phyloP scores from a whole-genome alignment of 2,113 vertebrate genomes.

The Chionomys nivalis region DNA sequence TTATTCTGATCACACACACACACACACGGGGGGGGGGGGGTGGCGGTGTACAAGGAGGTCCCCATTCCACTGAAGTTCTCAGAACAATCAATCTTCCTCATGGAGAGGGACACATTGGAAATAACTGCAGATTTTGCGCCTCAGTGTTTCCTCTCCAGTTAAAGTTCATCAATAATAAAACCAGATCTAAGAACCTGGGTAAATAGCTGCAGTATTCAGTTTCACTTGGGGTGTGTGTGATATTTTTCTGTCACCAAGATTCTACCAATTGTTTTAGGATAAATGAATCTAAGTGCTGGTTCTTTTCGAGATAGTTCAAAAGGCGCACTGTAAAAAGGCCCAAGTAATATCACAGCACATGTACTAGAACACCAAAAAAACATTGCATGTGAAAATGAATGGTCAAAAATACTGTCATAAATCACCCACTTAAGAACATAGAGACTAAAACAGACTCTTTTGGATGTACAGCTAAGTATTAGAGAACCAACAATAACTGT shows the following conservation, averaged over 20 bases:
- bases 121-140: neutral
- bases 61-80: neutral
- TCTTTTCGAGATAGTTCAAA: neutral
- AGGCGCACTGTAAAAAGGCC: neutral
- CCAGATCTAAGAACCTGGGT: neutral
- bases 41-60: neutral
- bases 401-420: neutral
- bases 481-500: neutral
- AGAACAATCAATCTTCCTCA: neutral
- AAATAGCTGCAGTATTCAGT: neutral
- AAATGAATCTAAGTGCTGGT: neutral
- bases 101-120: neutral
- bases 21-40: rapidly evolving
- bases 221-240: neutral
- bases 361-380: neutral
- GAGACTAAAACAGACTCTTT: neutral
- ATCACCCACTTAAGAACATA: neutral
- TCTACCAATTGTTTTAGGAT: neutral
- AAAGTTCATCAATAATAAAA: neutral
- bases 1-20: neutral
- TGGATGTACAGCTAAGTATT: neutral
- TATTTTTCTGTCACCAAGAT: neutral
- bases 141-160: neutral
- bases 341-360: neutral
- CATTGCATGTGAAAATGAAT: neutral